Evolutionary conservation across 2,797 vertebrate genomes (phyloP).

Genomic region (Hephaestus fuliginosus): DNA sequence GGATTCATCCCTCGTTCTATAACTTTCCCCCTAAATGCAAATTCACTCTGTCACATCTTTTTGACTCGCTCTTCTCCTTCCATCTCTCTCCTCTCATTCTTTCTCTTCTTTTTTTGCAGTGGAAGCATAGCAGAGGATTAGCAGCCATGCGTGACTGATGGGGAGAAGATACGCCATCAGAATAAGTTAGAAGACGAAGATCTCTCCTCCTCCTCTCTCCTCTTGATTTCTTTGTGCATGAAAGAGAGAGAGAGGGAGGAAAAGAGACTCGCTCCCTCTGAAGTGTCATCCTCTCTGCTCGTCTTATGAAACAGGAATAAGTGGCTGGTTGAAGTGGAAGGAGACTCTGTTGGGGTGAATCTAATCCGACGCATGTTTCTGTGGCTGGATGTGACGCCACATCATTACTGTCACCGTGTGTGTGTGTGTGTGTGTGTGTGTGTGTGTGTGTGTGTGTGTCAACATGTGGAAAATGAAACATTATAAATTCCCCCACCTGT

Average conservation of each 20-base stretch:
- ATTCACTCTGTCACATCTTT: conserved; percentile 77
- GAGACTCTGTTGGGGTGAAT: conserved; percentile 70
- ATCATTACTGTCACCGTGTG: conserved; percentile 73
- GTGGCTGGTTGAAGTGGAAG: conserved; percentile 72
- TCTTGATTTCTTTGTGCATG: conserved; percentile 64
- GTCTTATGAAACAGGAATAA: conserved; percentile 72
- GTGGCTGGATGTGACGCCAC: conserved; percentile 64
- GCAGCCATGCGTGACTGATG: conserved; percentile 83
- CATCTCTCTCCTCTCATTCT: conserved; percentile 21
- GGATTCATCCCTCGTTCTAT: conserved; percentile 71
- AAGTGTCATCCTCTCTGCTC: conserved; percentile 71
- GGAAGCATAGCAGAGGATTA: conserved; percentile 82
- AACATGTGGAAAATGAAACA: conserved; percentile 54
- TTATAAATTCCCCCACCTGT: conserved; percentile 57
- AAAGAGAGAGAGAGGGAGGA: conserved; percentile 27
- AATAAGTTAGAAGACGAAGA: conserved; percentile 77
- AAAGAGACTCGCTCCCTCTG: conserved; percentile 45
- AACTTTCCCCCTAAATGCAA: conserved; percentile 78
- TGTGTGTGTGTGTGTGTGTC: conserved; percentile 31
- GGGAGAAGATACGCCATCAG: conserved; percentile 81
- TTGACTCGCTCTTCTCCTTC: conserved; percentile 56
- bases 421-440: conserved; percentile 41
- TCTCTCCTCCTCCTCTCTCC: conserved; percentile 52
- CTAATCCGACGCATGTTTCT: conserved; percentile 73
- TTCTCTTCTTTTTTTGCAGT: conserved; percentile 27